Conservation (phyloP, 2,888 invertebrate species). For the Dasypogon diadema region DNA sequence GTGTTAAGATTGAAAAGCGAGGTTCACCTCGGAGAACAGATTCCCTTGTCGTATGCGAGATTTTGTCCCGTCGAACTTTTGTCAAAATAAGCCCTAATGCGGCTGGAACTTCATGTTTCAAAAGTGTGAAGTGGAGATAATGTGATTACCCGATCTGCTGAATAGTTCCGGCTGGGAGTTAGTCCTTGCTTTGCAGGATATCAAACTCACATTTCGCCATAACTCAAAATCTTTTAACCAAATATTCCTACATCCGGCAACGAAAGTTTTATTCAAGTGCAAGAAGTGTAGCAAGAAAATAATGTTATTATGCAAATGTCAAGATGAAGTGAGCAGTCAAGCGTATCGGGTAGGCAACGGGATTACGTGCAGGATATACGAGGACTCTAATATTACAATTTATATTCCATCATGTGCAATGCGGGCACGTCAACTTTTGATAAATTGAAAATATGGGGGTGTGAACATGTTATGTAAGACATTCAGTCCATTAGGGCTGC, state of each 20-base stretch:
- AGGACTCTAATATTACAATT: conserved; percentile 49
- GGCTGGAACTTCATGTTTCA: too few species aligned
- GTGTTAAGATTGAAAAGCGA: too few species aligned
- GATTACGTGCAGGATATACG: conserved; percentile 33
- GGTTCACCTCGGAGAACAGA: too few species aligned
- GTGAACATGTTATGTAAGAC: conserved; percentile 48
- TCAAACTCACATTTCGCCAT: conserved; percentile 2
- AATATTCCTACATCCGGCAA: conserved; percentile 7
- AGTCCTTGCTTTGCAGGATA: neutral
- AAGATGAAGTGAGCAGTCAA: conserved; percentile 46
- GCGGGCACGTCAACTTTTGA: conserved; percentile 47
- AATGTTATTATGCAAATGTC: conserved; percentile 49
- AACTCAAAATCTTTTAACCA: conserved; percentile 44
- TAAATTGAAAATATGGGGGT: conserved; percentile 48
- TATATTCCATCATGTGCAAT: conserved; percentile 50
- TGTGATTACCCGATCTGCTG: neutral
- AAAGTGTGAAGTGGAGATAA: conserved; percentile 18
- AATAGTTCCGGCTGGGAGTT: conserved; percentile 12
- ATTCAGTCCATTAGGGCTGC: conserved; percentile 47
- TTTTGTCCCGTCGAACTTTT: too few species aligned
- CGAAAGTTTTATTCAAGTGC: conserved; percentile 45
- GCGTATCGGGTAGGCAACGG: conserved; percentile 45
- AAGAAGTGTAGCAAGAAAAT: conserved; percentile 41
- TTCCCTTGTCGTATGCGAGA: too few species aligned
- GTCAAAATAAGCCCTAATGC: too few species aligned